Percentiles rank a stretch among this genome's conserved stretches.
Evolutionary conservation across 2,888 invertebrate species (phyloP).

Genomic region (Agonopterix heracliana): DNA sequence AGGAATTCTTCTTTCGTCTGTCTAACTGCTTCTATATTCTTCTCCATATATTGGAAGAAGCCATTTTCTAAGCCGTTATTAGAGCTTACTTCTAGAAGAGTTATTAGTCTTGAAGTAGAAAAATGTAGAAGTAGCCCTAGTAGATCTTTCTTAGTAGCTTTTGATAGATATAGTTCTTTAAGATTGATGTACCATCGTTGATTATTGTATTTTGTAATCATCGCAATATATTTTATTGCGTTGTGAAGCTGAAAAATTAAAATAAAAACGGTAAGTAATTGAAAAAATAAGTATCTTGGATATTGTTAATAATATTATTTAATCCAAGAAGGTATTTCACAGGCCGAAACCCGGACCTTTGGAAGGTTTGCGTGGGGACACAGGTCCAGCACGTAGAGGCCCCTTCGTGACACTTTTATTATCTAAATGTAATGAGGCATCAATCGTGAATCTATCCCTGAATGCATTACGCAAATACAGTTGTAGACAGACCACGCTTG

Average conservation of each 20-base stretch:
- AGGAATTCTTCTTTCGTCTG: conserved; percentile 31
- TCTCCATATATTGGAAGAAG: conserved; percentile 26
- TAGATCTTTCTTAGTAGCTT: conserved; percentile 22
- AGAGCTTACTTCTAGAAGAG: conserved; percentile 37
- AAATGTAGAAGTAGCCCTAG: conserved; percentile 44
- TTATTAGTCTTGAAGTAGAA: conserved; percentile 30
- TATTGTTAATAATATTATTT: too few species aligned
- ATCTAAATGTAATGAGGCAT: too few species aligned
- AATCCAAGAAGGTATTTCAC: too few species aligned
- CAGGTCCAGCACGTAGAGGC: too few species aligned
- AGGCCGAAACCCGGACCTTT: too few species aligned
- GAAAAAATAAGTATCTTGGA: too few species aligned
- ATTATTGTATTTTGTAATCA: conserved; percentile 33
- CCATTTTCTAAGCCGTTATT: conserved; percentile 28
- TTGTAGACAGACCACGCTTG: too few species aligned
- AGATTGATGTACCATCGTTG: conserved; percentile 48
- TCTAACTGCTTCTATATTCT: conserved; percentile 25
- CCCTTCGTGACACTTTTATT: too few species aligned
- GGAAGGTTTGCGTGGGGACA: too few species aligned
- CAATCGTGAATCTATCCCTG: too few species aligned
- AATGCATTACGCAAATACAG: too few species aligned
- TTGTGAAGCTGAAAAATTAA: conserved; percentile 43
- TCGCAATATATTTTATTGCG: conserved; percentile 41
- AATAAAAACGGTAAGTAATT: too few species aligned
- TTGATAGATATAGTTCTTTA: conserved; percentile 35